Evolutionary conservation across 1,140 invertebrate genomes (phyloP), one percentile per base, ranked within the genome.

Genomic region (Aphaenogaster floridana): DNA sequence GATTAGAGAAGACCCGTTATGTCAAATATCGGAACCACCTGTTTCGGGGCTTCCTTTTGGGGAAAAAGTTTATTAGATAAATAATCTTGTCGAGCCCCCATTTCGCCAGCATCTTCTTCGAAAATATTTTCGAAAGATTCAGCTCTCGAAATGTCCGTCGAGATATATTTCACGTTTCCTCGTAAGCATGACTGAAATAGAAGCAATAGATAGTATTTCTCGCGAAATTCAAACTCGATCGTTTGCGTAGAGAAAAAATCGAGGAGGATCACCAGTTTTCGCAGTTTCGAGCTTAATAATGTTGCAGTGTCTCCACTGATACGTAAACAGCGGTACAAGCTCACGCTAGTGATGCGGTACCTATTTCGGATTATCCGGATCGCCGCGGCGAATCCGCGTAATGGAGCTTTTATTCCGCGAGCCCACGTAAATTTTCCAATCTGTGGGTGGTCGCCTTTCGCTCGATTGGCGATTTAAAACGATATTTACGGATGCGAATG

Each of bases 61-160:
- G 15, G 15, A 36, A 21, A 63, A 71, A 54, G 54, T 88, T 90
- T 71, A 88, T 86, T 81, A 57, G 68, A 71, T 76, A 81, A 90
- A 86, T 88, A 88, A 90, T 71, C 69, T 42, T 68, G 42, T 15
- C 52, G 48, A 48, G 21, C 2, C 9, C 17, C 7, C 1, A 57
- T 21, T 8, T 34, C 15, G 21, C 15, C 42, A n/a, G 11, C 6
- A 28, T 50, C 13, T 15, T 50, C 28, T 9, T n/a, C n/a, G 11
- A 3, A 54, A 77, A 45, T 28, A 57, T 54, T 42, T 2, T 42
- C 15, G 28, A 57, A 57, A 57, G 54, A 48, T 66, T 79, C 13
- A 48, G 11, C 17, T 36, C 64, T 6, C 3, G 15, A 66, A 36
- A 52, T n/a, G 50, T 66, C 21, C 7, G 4, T 34, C 39, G 21